phyloP scores from a whole-genome alignment of 2,888 invertebrate genomes.

The Acanthosepion pharaonis region DNA sequence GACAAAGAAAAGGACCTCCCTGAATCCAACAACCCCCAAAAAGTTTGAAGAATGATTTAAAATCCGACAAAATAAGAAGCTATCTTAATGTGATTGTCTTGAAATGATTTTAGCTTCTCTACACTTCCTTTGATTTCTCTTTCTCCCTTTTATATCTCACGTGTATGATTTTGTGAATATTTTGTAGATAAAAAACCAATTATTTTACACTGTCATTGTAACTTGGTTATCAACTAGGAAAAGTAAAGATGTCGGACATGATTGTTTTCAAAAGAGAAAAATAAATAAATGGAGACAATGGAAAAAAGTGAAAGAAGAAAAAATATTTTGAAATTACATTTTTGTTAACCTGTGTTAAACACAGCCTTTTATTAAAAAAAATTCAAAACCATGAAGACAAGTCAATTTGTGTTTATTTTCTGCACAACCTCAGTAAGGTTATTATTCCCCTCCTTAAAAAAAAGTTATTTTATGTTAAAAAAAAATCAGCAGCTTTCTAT shows the following conservation, averaged over 20 bases:
- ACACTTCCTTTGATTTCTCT: background rate
- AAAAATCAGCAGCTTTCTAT: too few relatives aligned
- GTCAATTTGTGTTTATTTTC: background rate
- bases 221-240: background rate
- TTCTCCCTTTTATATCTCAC: background rate
- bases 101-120: background rate
- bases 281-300: background rate
- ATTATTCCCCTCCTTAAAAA: background rate
- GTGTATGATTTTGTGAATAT: background rate
- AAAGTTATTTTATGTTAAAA: too few relatives aligned
- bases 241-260: background rate
- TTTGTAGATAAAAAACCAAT: background rate
- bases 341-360: conserved; percentile 33
- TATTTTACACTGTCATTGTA: background rate
- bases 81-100: background rate
- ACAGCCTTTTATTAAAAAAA: background rate
- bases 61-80: background rate
- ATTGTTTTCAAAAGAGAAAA: background rate
- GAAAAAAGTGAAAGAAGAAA: background rate
- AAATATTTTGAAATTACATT: background rate
- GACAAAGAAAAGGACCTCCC: too few relatives aligned
- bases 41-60: background rate
- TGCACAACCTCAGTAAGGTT: background rate
- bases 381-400: background rate
- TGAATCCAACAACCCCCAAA: background rate